phyloP scores from a whole-genome alignment of 2,113 vertebrate genomes.

The Oncorhynchus masou region DNA sequence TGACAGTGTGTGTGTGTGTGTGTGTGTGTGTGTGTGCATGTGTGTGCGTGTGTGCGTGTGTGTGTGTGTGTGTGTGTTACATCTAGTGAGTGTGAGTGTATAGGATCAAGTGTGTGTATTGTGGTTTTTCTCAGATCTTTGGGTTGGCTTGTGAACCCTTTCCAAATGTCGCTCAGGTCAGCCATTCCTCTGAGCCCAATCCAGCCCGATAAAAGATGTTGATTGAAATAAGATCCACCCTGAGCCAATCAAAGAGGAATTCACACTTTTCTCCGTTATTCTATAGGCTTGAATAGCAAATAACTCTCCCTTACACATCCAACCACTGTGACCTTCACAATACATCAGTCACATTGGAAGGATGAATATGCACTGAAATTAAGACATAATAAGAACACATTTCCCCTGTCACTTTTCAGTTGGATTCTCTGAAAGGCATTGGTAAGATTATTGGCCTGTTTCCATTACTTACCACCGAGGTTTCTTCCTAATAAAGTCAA shows the following conservation, averaged over 20 bases:
- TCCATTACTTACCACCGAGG: not conserved
- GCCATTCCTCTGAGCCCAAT: conserved; percentile 65
- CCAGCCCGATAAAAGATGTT: conserved; percentile 71
- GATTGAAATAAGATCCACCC: conserved; percentile 71
- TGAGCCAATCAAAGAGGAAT: conserved; percentile 70
- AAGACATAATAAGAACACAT: not conserved
- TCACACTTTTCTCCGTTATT: conserved; percentile 57
- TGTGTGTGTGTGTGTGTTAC: conserved; percentile 22
- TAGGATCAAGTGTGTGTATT: conserved; percentile 36
- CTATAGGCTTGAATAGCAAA: conserved; percentile 70
- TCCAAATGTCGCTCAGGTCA: conserved; percentile 71
- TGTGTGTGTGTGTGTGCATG: not conserved
- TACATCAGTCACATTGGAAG: conserved; percentile 4
- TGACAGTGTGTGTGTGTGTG: no score
- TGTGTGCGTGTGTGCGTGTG: not conserved
- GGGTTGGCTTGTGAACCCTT: conserved; percentile 67
- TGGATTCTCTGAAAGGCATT: not conserved
- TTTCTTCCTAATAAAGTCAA: not conserved
- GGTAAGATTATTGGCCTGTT: not conserved
- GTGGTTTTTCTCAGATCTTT: conserved; percentile 68
- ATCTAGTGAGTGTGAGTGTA: no score
- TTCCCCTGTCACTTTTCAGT: not conserved
- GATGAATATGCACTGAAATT: conserved; percentile 9
- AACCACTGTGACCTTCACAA: conserved; percentile 59
- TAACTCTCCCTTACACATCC: conserved; percentile 52